Percentiles rank a stretch among this genome's conserved stretches.
Evolutionary conservation across 1,140 invertebrate genomes (phyloP).

Genomic region (Diorhabda carinulata): DNA sequence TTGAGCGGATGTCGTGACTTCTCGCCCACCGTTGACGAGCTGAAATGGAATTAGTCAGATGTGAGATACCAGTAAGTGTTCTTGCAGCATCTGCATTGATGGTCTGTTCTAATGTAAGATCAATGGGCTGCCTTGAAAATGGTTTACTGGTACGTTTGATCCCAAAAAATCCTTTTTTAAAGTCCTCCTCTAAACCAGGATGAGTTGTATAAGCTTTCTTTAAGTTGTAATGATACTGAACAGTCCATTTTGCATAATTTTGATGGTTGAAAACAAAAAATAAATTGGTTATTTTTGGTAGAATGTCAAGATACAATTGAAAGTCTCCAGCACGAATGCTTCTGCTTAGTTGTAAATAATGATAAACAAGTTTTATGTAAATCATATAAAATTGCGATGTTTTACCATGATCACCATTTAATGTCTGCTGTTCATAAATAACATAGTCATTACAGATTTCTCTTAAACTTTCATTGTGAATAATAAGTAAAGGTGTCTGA

Average conservation of each 20-base stretch:
- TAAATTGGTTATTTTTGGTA: not conserved
- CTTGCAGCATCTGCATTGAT: no score
- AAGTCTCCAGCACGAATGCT: conserved; percentile 39
- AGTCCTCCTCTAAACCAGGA: conserved; percentile 4
- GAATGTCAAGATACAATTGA: conserved; percentile 22
- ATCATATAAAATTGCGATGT: conserved; percentile 44
- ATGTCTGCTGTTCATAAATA: conserved; percentile 30
- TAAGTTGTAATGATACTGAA: not conserved
- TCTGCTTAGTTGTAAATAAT: conserved; percentile 32
- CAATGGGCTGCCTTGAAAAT: no score
- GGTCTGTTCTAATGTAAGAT: no score
- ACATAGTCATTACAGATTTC: conserved; percentile 25
- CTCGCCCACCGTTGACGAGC: not conserved
- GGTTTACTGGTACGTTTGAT: no score
- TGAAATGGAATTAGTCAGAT: conserved; percentile 29
- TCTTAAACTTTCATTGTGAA: conserved; percentile 32
- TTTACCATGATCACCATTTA: conserved; percentile 38
- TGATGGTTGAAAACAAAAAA: no score
- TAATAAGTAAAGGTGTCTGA: conserved; percentile 23
- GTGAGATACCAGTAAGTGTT: conserved; percentile 26
- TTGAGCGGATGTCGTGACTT: conserved; percentile 23
- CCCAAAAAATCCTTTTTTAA: no score
- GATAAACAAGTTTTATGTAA: conserved; percentile 37
- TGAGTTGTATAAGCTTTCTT: conserved; percentile 14
- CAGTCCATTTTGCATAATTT: no score